Percentiles rank a stretch among this genome's conserved stretches.
phyloP scores from a whole-genome alignment of 2,113 vertebrate genomes.

The Elanus axillaris region DNA sequence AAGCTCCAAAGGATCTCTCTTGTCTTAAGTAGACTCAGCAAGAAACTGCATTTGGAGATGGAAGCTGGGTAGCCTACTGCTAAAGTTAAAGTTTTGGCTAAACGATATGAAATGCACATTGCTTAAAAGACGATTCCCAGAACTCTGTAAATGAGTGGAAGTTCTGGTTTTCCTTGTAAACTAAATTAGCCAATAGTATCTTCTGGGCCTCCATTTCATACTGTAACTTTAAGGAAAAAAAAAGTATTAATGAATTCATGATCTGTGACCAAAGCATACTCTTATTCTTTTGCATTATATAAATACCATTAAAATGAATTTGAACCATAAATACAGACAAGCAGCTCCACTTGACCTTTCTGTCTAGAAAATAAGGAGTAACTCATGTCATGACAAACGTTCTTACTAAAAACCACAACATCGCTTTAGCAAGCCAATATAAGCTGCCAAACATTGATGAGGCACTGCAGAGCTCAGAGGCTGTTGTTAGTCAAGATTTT shows the following conservation, averaged over 20 bases:
- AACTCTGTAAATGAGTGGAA: neutral
- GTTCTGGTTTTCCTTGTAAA: neutral
- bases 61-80: fast-evolving
- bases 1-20: neutral
- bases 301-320: neutral
- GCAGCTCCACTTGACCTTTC: neutral
- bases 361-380: neutral
- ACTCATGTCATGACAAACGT: neutral
- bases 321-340: neutral
- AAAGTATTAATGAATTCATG: neutral
- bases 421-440: neutral
- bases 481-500: neutral
- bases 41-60: neutral
- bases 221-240: neutral
- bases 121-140: neutral
- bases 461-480: neutral
- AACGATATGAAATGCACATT: neutral
- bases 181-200: neutral
- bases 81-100: neutral
- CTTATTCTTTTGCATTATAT: neutral
- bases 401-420: neutral
- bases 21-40: neutral
- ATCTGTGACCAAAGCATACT: neutral
- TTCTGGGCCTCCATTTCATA: neutral
- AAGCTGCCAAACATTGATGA: neutral